Percentiles rank a stretch among this genome's conserved stretches.
These are phyloP conservation scores for Sycophila texana DNA, from an alignment of 2,888 invertebrate species.

Conservation along the genomic window DNA sequence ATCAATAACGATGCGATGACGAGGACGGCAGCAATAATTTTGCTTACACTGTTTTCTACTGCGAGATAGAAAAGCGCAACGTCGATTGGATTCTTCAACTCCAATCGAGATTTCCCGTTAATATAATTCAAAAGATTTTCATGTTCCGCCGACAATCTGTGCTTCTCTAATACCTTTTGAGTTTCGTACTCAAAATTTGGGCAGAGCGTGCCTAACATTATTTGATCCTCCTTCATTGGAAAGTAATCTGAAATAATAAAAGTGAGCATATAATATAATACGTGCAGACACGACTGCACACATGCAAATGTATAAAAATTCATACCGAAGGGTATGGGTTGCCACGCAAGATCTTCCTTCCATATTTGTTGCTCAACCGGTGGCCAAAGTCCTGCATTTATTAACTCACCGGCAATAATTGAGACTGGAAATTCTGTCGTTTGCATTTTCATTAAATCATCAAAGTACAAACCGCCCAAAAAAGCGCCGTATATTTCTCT, in stretches of 20 bases:
- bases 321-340: conserved; percentile 79
- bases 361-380: conserved; percentile 79
- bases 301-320: conserved; percentile 60
- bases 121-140: conserved; percentile 19
- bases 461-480: conserved; percentile 76
- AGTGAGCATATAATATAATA: too few species aligned
- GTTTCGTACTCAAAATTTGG: conserved; percentile 56
- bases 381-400: conserved; percentile 83
- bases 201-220: conserved; percentile 63
- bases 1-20: neutral
- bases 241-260: conserved; percentile 56
- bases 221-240: conserved; percentile 45
- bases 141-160: conserved; percentile 3
- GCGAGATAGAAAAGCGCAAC: conserved; percentile 34
- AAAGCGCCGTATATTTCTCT: conserved; percentile 76
- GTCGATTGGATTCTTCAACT: conserved; percentile 38
- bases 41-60: conserved; percentile 46
- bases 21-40: too few species aligned
- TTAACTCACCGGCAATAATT: conserved; percentile 84
- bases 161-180: conserved; percentile 2
- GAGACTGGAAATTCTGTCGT: conserved; percentile 86
- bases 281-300: too few species aligned
- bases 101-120: conserved; percentile 11
- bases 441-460: conserved; percentile 71
- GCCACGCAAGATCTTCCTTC: conserved; percentile 81